phyloP scores from a whole-genome alignment of 2,888 invertebrate genomes.

The Synergus japonicus region DNA sequence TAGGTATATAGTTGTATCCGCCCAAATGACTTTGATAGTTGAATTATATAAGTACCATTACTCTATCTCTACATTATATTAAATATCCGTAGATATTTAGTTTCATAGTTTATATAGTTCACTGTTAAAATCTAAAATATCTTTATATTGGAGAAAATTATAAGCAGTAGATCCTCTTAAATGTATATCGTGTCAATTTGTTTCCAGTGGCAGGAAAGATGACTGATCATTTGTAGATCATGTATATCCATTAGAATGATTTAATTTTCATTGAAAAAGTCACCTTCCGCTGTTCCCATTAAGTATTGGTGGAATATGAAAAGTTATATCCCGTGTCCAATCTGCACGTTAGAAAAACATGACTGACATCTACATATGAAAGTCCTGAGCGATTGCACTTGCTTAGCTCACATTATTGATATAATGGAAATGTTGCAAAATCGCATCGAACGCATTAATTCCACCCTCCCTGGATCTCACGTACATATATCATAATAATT shows the following conservation, averaged over 20 bases:
- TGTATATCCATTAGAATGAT: constrained; percentile 10
- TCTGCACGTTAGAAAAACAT: constrained; percentile 43
- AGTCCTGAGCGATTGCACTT: not conserved
- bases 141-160: constrained; percentile 61
- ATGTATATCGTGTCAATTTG: constrained; percentile 49
- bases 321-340: constrained; percentile 25
- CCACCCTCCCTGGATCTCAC: constrained; percentile 25
- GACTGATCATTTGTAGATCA: not conserved
- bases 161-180: constrained; percentile 53
- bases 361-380: constrained; percentile 44
- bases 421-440: not conserved
- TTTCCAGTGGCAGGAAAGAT: not conserved
- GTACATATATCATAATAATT: constrained; percentile 26
- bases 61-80: constrained; percentile 64
- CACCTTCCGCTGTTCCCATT: constrained; percentile 20
- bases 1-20: constrained; percentile 77
- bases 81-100: constrained; percentile 67
- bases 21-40: constrained; percentile 70
- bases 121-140: constrained; percentile 59
- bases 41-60: constrained; percentile 49
- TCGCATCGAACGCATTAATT: not conserved
- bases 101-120: constrained; percentile 65
- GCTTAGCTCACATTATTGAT: not conserved
- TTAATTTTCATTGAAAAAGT: constrained; percentile 16
- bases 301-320: constrained; percentile 23